Evolutionary conservation across 2,113 vertebrate species (phyloP), one percentile per base, ranked within the genome.

Genomic region (Rhea americana): DNA sequence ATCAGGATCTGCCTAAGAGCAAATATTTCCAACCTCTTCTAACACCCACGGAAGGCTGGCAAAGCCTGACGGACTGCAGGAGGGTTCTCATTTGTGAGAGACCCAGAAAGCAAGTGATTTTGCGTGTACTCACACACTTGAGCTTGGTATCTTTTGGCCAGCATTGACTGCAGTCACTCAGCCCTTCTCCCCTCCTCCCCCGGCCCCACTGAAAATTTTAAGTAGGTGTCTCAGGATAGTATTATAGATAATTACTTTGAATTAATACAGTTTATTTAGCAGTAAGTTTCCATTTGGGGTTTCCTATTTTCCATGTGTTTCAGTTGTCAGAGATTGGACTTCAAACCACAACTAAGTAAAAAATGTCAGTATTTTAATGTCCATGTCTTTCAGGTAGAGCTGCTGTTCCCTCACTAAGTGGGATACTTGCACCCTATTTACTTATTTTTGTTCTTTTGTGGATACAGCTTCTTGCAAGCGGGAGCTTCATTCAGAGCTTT

Each of bases 381-480:
- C 51, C 2, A 0, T n/a, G 22, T 70, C 45, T 2, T 2, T 53
- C 20, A 5, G 19, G 78, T 47, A 9, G 37, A 21, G 32, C 26
- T 56, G 73, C 63, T 0, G 0, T 28, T 21, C 35, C 7, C n/a
- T 70, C 8, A 0, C 66, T 48, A 45, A 47, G 18, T 1, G 6
- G n/a, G 21, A 19, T 65, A 51, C 43, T 55, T 53, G 17, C 21
- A 25, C 41, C 39, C 58, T 7, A 11, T 11, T 72, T 37, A 21
- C 16, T 67, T 53, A 14, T 7, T 28, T 50, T 77, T 66, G 47
- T 55, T n/a, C 43, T 59, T 65, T n/a, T 18, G 19, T 56, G 58
- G 53, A 20, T 9, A 41, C 28, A 67, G 32, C 39, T 22, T 77
- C 30, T n/a, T 21, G 13, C 35, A 43, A 14, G 56, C 13, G 3